These are phyloP conservation scores for Hippocampus abdominalis DNA, from an alignment of 2,113 vertebrate genomes.

Conservation along the genomic window DNA sequence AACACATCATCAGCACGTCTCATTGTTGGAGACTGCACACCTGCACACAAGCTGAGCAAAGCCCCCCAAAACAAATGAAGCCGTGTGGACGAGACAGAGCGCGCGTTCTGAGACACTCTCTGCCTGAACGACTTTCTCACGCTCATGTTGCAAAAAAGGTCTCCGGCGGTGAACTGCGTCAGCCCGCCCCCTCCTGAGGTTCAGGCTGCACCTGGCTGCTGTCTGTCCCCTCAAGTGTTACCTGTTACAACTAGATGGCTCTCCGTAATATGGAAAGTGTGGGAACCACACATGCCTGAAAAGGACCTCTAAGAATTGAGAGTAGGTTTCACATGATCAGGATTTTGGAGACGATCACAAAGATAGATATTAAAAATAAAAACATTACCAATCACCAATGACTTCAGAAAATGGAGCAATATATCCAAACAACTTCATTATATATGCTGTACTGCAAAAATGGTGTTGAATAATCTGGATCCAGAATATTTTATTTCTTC, in stretches of 20 bases:
- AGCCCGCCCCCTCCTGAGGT: constrained; percentile 64
- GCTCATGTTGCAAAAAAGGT: constrained; percentile 80
- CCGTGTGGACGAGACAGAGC: constrained; percentile 57
- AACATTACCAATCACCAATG: too few relatives aligned
- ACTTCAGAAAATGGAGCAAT: too few relatives aligned
- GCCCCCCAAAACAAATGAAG: constrained; percentile 65
- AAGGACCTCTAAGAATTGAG: background rate
- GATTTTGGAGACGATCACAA: too few relatives aligned
- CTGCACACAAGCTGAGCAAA: constrained; percentile 61
- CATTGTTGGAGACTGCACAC: constrained; percentile 49
- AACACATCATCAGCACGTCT: constrained; percentile 37
- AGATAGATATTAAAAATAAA: too few relatives aligned
- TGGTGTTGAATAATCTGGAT: too few relatives aligned
- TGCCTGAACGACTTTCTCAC: constrained; percentile 92
- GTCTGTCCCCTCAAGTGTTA: constrained; percentile 76
- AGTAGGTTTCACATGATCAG: background rate
- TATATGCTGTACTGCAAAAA: too few relatives aligned
- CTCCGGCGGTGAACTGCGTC: constrained; percentile 72
- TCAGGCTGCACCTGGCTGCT: constrained; percentile 79
- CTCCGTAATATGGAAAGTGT: constrained; percentile 33
- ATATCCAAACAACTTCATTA: too few relatives aligned
- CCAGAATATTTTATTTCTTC: too few relatives aligned
- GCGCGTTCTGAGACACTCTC: constrained; percentile 61
- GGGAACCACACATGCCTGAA: constrained; percentile 35
- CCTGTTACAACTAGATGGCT: constrained; percentile 61